Base-by-base conservation (phyloP, 2,797 vertebrate species). In the Lithobates pipiens region DNA sequence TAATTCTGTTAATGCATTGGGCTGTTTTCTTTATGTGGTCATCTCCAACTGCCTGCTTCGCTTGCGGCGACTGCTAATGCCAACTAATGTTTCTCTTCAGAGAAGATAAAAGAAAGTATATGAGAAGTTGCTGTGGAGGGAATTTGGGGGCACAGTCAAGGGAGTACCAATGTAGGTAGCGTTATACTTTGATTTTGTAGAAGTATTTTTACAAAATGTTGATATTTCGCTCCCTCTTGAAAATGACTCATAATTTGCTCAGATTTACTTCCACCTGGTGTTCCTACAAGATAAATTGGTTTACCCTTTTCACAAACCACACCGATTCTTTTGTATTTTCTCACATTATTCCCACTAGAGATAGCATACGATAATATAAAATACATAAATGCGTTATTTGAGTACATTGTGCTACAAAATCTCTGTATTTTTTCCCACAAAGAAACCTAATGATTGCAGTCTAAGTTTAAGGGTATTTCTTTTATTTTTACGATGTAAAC, bases 181-280 rank as follows among this genome's bases (percentile, higher is more conserved):
- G 39, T 39, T 39, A 39, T 39, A 61, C 54, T 23, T 61, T 61
- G 21, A 4, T 61, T n/a, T 61, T 61, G 11, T 29, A 13, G 1
- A 67, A 10, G 61, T 25, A 67, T 27, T 67, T 10, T 67, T 67
- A 25, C 65, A 11, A 67, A 25, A 67, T 67, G n/a, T 67, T 67
- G 13, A 67, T 29, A 11, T 67, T 25, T 67, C 4, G 8, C 65
- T 11, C 65, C 65, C 25, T 67, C 32, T 23, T 36, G 29, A 25
- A 72, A 72, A 72, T 72, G 70, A 72, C 36, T 67, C 65, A 67
- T 67, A 67, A 67, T 29, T 3, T 29, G 65, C 65, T 29, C 25
- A 29, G 10, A 61, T 23, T 61, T 61, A 61, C 54, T 61, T 61
- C 54, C 21, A 61, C 54, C 25, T 11, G 65, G 27, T 67, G 27